A percentile compares a stretch with the other conserved stretches of the same genome.
These are phyloP conservation scores for Propithecus coquereli DNA, from an alignment of 2,113 vertebrate species.

Conservation along the genomic window DNA sequence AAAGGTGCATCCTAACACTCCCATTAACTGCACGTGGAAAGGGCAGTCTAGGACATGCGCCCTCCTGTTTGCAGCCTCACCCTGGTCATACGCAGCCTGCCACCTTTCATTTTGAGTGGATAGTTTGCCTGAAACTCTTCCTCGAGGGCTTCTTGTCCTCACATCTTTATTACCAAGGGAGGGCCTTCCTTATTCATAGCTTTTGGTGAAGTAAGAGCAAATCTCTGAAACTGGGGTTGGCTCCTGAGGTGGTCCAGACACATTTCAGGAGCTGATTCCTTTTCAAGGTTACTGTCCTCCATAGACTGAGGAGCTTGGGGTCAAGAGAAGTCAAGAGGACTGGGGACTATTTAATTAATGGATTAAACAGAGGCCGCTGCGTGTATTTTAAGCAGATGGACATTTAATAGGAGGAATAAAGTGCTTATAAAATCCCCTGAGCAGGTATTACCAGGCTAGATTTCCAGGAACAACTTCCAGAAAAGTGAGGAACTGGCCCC, in stretches of 20 bases:
- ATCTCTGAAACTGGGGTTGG: neutral
- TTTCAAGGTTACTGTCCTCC: constrained; percentile 12
- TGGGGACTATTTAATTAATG: neutral
- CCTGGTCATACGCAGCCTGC: neutral
- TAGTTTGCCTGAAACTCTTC: neutral
- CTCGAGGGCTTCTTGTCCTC: neutral
- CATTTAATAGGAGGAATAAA: neutral
- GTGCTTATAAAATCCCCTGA: neutral
- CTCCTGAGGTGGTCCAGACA: neutral
- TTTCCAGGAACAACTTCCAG: neutral
- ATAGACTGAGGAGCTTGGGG: neutral
- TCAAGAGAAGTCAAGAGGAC: neutral
- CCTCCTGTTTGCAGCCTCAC: neutral
- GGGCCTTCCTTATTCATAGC: neutral
- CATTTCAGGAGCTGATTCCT: neutral
- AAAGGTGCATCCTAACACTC: neutral
- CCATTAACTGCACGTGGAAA: no score
- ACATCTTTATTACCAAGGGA: neutral
- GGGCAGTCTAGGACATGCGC: neutral
- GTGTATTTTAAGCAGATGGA: constrained; percentile 17
- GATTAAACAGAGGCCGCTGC: neutral
- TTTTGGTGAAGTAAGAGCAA: neutral
- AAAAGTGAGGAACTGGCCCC: neutral
- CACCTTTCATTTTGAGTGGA: neutral
- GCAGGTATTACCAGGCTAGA: neutral